Evolutionary conservation across 2,113 vertebrate genomes (phyloP).

Genomic region (Syngnathus floridae): DNA sequence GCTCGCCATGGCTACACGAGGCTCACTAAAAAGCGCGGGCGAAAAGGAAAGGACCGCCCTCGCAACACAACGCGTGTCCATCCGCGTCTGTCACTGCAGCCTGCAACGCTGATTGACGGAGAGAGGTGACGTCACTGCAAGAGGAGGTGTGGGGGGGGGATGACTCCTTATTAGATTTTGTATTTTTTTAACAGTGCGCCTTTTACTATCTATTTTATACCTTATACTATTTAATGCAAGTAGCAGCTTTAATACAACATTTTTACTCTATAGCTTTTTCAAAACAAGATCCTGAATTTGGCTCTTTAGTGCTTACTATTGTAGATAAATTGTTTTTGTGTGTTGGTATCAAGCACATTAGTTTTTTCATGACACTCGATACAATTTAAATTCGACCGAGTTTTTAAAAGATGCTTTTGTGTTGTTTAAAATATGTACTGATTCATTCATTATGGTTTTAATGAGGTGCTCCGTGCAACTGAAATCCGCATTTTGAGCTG

Average conservation of each 20-base stretch:
- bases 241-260: too few species aligned
- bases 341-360: too few species aligned
- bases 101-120: conserved; percentile 63
- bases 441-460: background rate
- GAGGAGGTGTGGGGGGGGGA: conserved; percentile 26
- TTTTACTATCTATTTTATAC: background rate
- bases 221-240: too few species aligned
- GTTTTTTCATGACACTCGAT: background rate
- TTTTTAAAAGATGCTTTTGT: background rate
- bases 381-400: background rate
- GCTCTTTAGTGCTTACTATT: background rate
- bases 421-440: background rate
- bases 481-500: background rate
- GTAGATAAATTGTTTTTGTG: background rate
- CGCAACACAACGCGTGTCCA: conserved; percentile 56
- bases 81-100: conserved; percentile 55
- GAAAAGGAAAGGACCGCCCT: conserved; percentile 65
- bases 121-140: conserved; percentile 65
- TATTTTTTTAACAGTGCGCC: background rate
- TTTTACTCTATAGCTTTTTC: too few species aligned
- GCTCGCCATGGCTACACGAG: background rate
- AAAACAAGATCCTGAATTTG: background rate
- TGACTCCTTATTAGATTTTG: background rate
- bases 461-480: background rate
- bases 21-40: conserved; percentile 42